Percentiles rank a stretch among this genome's conserved stretches.
Evolutionary conservation across 2,113 vertebrate species (phyloP).

Genomic region (Sminthopsis crassicaudata): DNA sequence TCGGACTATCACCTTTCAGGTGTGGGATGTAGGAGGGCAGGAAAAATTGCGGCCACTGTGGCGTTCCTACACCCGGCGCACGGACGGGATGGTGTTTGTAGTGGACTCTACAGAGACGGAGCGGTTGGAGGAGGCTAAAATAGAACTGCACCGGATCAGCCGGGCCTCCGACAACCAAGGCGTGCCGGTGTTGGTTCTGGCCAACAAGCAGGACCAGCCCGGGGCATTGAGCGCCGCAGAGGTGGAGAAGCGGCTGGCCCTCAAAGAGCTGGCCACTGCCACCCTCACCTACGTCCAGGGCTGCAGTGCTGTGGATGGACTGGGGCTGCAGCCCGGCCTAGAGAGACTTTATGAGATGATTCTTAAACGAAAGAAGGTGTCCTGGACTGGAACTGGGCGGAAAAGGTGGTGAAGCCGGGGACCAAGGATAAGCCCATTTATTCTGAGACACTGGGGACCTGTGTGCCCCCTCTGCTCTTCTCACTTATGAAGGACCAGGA

Average conservation of each 20-base stretch:
- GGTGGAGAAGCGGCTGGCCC: slow-evolving; percentile 90
- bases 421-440: background rate
- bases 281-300: slow-evolving; percentile 90
- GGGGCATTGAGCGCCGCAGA: slow-evolving; percentile 85
- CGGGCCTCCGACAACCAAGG: slow-evolving; percentile 93
- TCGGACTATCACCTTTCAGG: slow-evolving; percentile 90
- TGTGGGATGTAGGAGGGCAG: slow-evolving; percentile 95
- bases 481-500: slow-evolving; percentile 18
- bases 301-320: slow-evolving; percentile 92
- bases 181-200: slow-evolving; percentile 90
- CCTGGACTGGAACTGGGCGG: slow-evolving; percentile 87
- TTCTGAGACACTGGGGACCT: background rate
- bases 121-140: slow-evolving; percentile 93
- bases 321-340: slow-evolving; percentile 89
- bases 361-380: slow-evolving; percentile 90
- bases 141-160: slow-evolving; percentile 92
- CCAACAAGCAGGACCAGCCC: slow-evolving; percentile 92
- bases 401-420: slow-evolving; percentile 86
- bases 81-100: slow-evolving; percentile 93
- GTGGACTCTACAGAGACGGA: slow-evolving; percentile 91
- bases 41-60: slow-evolving; percentile 93
- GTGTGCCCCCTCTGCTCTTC: background rate
- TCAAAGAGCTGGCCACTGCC: slow-evolving; percentile 87
- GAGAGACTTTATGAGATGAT: slow-evolving; percentile 95
- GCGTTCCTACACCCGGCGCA: slow-evolving; percentile 93